These are phyloP conservation scores for Varroa destructor DNA, from an alignment of 1,140 invertebrate genomes.

Conservation along the genomic window DNA sequence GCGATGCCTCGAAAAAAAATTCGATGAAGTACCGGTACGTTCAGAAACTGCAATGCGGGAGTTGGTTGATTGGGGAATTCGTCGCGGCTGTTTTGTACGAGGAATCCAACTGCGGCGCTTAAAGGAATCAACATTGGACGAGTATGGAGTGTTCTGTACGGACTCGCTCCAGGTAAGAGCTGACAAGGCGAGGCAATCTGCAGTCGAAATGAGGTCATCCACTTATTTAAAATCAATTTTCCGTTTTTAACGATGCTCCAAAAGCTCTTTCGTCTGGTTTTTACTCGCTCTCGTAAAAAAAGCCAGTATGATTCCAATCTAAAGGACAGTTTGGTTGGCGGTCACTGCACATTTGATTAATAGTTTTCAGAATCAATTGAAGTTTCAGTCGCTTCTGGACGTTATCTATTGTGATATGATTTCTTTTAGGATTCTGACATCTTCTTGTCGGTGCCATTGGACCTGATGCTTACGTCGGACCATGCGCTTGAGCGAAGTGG, in stretches of 20 bases:
- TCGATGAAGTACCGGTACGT: constrained; percentile 8
- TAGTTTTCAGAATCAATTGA: not conserved
- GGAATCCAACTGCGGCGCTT: not conserved
- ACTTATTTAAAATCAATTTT: no score
- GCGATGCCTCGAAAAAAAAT: constrained; percentile 1
- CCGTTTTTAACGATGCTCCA: no score
- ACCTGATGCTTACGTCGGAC: constrained; percentile 20
- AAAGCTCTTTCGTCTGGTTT: no score
- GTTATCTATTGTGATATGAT: not conserved
- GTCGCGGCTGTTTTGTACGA: constrained; percentile 3
- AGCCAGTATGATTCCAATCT: no score
- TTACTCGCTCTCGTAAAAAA: no score
- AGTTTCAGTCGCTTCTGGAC: not conserved
- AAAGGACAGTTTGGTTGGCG: no score
- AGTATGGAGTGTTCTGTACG: constrained; percentile 21
- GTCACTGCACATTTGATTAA: not conserved
- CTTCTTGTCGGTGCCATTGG: constrained; percentile 18
- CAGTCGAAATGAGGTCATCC: no score
- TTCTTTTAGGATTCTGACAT: constrained; percentile 25
- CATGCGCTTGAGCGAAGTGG: not conserved
- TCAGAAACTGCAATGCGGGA: not conserved
- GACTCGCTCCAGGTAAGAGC: constrained; percentile 1
- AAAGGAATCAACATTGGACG: not conserved
- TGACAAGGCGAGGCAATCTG: not conserved
- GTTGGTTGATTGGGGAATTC: constrained; percentile 22